Conservation (phyloP, 2,888 invertebrate species). For the Drosophila melanosoma region DNA sequence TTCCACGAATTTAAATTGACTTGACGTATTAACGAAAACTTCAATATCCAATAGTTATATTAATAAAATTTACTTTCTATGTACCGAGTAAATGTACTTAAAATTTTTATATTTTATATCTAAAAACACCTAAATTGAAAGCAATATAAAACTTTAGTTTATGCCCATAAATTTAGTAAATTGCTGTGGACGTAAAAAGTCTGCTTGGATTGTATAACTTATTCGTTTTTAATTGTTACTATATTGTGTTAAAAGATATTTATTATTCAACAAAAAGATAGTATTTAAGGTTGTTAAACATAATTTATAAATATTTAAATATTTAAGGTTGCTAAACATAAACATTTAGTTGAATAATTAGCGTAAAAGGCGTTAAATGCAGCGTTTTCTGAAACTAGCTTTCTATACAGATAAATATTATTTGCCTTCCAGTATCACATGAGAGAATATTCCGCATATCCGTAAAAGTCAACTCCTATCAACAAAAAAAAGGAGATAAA, state of each 20-base stretch:
- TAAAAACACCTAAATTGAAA: not conserved
- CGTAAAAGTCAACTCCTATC: conserved; percentile 28
- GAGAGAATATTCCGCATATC: not conserved
- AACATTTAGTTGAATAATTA: not conserved
- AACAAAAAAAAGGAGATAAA: conserved; percentile 21
- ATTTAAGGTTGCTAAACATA: not conserved
- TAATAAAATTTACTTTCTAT: not conserved
- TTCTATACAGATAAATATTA: not conserved
- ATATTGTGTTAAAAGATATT: no score
- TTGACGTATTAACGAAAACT: not conserved
- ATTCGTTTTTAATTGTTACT: not conserved
- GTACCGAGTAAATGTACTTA: not conserved
- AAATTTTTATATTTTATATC: not conserved
- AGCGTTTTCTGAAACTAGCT: not conserved
- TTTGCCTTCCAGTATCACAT: not conserved
- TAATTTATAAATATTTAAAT: no score
- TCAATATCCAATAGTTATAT: not conserved
- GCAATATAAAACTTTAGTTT: not conserved
- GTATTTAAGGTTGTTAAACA: no score
- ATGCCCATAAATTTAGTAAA: not conserved
- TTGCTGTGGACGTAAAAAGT: not conserved
- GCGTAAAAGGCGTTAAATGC: not conserved
- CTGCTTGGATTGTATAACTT: not conserved
- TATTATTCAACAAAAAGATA: no score
- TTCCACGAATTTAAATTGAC: not conserved